phyloP scores from a whole-genome alignment of 1,140 invertebrate species.

The Radopholus similis region DNA sequence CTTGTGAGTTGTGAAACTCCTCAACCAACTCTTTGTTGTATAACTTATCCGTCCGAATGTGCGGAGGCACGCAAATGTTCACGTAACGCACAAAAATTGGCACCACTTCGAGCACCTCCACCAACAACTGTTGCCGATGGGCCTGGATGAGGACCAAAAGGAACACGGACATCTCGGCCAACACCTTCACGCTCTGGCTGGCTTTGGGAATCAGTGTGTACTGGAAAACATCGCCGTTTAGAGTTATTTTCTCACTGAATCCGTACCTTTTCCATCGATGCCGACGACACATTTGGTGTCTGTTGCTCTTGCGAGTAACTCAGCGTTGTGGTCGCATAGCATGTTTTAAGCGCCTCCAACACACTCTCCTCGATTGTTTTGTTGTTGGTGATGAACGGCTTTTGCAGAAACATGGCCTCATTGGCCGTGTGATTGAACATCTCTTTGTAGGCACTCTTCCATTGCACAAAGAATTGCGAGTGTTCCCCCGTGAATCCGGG shows the following conservation, averaged over 20 bases:
- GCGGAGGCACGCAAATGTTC: constrained; percentile 10
- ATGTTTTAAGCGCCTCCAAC: constrained; percentile 10
- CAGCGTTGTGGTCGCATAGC: constrained; percentile 10
- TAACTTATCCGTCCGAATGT: constrained; percentile 6
- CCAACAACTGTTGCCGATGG: constrained; percentile 30
- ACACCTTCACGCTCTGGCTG: constrained; percentile 33
- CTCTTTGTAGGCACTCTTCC: constrained; percentile 31
- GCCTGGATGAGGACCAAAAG: constrained; percentile 25
- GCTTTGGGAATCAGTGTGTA: constrained; percentile 38
- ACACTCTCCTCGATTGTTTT: constrained; percentile 28
- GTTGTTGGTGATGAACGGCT: constrained; percentile 5
- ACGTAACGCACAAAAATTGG: constrained; percentile 37
- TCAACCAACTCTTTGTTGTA: constrained; percentile 40
- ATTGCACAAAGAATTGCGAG: constrained; percentile 23
- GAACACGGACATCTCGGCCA: constrained; percentile 33
- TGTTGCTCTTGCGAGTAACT: neutral
- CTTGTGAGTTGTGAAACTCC: constrained; percentile 39
- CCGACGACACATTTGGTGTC: neutral
- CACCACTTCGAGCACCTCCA: constrained; percentile 25
- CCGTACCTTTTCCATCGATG: neutral
- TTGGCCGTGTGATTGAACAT: constrained; percentile 25
- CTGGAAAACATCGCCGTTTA: constrained; percentile 15
- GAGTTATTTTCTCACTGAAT: neutral
- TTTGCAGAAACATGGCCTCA: constrained; percentile 25
- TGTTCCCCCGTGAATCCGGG: constrained; percentile 26